Conservation (phyloP, 2,888 invertebrate genomes). For the Dasypolia templi region DNA sequence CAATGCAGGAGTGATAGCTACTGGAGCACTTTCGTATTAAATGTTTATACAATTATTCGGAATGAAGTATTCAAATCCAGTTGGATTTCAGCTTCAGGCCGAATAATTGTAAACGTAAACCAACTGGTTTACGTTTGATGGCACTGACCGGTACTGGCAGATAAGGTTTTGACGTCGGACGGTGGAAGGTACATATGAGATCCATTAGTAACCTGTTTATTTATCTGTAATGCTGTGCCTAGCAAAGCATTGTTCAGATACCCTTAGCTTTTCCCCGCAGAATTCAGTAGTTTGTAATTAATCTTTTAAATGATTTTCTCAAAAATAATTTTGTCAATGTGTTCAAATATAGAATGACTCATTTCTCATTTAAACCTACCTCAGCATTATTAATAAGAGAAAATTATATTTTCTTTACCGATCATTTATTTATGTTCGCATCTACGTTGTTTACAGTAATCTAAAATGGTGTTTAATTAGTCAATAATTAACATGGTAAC, state of each 20-base stretch:
- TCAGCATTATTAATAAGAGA: neutral
- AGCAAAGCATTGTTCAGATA: neutral
- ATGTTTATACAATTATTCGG: neutral
- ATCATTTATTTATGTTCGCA: conserved; percentile 2
- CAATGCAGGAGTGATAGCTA: neutral
- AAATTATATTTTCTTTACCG: conserved; percentile 19
- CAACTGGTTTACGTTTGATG: neutral
- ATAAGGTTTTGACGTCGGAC: too few species aligned
- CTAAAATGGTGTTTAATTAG: conserved; percentile 24
- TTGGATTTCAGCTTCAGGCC: too few species aligned
- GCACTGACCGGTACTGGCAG: neutral
- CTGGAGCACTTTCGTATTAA: neutral
- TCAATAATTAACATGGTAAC: conserved; percentile 7
- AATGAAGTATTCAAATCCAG: neutral
- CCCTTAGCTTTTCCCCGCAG: neutral
- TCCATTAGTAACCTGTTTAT: neutral
- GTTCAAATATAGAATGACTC: neutral
- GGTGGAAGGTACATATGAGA: neutral
- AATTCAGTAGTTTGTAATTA: neutral
- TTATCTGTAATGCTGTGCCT: neutral
- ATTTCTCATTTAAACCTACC: neutral
- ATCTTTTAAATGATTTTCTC: neutral
- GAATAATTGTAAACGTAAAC: too few species aligned
- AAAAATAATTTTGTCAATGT: neutral
- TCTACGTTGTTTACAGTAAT: conserved; percentile 10